phyloP scores from a whole-genome alignment of 2,888 invertebrate genomes.

The Heliconius sara region DNA sequence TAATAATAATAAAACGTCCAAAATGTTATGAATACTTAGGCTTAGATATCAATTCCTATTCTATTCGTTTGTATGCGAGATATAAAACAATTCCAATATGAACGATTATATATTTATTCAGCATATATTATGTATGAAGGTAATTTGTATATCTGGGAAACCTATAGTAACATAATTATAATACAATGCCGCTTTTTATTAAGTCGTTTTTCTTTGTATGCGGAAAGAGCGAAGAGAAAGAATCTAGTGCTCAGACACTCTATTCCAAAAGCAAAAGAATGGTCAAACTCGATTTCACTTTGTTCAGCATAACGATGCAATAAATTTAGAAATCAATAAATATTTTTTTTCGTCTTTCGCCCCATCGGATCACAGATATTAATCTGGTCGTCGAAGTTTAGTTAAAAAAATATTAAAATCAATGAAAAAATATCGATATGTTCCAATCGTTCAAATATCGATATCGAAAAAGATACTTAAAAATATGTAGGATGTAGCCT shows the following conservation, averaged over 20 bases:
- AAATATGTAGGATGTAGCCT: not conserved
- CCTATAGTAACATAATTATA: not conserved
- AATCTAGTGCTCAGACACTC: too few species aligned
- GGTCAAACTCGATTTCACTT: not conserved
- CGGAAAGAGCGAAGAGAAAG: not conserved
- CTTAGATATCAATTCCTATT: constrained; percentile 52
- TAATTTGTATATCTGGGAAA: not conserved
- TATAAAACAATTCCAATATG: constrained; percentile 46
- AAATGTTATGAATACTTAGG: constrained; percentile 48
- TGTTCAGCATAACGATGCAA: too few species aligned
- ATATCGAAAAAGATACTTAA: not conserved
- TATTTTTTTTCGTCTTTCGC: not conserved
- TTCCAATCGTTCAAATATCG: constrained; percentile 18
- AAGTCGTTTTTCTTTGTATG: not conserved
- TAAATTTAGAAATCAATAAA: constrained; percentile 3
- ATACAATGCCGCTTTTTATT: too few species aligned
- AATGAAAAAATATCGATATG: constrained; percentile 32
- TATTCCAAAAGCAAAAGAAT: not conserved
- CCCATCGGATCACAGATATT: constrained; percentile 15
- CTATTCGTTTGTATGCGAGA: constrained; percentile 43
- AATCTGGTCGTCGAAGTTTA: constrained; percentile 18
- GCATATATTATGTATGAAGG: not conserved
- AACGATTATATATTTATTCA: not conserved
- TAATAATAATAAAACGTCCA: constrained; percentile 47
- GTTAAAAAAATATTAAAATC: not conserved